Conservation (phyloP, 2,797 vertebrate genomes). For the Cirrhinus molitorella region DNA sequence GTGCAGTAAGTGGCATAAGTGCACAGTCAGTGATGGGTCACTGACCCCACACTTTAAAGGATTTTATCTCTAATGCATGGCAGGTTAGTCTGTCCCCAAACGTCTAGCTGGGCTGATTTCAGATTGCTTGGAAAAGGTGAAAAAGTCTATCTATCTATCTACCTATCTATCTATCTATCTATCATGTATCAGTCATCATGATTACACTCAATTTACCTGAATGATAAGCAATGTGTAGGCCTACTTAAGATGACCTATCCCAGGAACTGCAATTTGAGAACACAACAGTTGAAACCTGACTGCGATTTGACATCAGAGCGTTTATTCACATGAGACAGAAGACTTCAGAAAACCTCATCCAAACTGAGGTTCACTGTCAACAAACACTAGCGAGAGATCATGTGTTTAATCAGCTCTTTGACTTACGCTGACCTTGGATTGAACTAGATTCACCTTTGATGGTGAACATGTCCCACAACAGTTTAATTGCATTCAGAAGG, state of each 20-base stretch:
- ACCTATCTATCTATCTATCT: too few relatives aligned
- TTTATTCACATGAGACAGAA: conserved; percentile 25
- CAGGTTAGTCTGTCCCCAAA: conserved; percentile 21
- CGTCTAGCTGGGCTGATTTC: conserved; percentile 19
- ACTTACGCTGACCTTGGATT: conserved; percentile 5
- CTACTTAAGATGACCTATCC: background rate
- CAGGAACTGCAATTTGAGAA: conserved; percentile 11
- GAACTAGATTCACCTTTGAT: conserved; percentile 30
- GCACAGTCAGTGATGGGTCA: conserved; percentile 79
- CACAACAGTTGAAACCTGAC: conserved; percentile 10
- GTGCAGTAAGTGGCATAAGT: conserved; percentile 81
- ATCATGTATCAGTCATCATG: background rate
- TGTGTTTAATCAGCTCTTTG: conserved; percentile 14
- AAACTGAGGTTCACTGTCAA: background rate
- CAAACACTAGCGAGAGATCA: background rate
- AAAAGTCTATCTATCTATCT: background rate
- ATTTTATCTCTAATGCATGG: conserved; percentile 59
- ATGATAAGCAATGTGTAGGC: background rate
- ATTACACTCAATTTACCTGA: background rate
- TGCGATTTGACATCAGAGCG: conserved; percentile 32
- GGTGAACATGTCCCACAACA: conserved; percentile 10
- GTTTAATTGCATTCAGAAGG: conserved; percentile 10
- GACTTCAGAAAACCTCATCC: conserved; percentile 22
- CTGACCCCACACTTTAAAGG: conserved; percentile 72
- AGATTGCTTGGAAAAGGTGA: conserved; percentile 15